phyloP scores from a whole-genome alignment of 2,888 invertebrate species.

The Idaea biselata region DNA sequence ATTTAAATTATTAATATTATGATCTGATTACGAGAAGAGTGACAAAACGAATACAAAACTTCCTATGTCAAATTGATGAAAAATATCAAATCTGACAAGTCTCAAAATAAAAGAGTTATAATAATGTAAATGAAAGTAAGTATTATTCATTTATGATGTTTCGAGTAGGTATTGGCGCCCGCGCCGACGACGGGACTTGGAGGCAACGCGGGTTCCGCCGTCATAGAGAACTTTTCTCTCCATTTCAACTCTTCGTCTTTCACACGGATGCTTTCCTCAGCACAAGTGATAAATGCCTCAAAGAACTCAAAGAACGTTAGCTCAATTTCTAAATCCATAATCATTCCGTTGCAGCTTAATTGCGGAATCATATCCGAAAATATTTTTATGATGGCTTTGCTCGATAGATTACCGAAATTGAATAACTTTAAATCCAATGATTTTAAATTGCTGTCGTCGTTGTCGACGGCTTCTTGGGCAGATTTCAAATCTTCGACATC shows the following conservation, averaged over 20 bases:
- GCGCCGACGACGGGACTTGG: constrained; percentile 13
- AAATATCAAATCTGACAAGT: no score
- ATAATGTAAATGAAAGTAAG: neutral
- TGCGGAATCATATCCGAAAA: constrained; percentile 72
- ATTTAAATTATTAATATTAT: no score
- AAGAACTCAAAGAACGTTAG: constrained; percentile 83
- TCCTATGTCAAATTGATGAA: no score
- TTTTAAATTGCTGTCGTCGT: constrained; percentile 5
- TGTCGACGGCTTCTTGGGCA: constrained; percentile 20
- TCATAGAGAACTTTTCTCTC: constrained; percentile 33
- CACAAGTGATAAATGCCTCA: constrained; percentile 74
- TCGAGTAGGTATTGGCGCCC: constrained; percentile 18
- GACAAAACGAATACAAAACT: no score
- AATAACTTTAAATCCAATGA: constrained; percentile 45
- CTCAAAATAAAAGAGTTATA: neutral
- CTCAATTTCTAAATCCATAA: constrained; percentile 73
- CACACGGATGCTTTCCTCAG: constrained; percentile 58
- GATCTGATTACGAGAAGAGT: no score
- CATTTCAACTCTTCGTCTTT: constrained; percentile 45
- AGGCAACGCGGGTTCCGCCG: constrained; percentile 1
- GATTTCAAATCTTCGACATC: constrained; percentile 37
- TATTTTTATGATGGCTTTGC: constrained; percentile 53
- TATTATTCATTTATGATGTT: neutral
- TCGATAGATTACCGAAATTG: constrained; percentile 60
- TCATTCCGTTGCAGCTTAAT: constrained; percentile 49